Evolutionary conservation across 2,113 vertebrate species (phyloP).

Genomic region (Perca flavescens): DNA sequence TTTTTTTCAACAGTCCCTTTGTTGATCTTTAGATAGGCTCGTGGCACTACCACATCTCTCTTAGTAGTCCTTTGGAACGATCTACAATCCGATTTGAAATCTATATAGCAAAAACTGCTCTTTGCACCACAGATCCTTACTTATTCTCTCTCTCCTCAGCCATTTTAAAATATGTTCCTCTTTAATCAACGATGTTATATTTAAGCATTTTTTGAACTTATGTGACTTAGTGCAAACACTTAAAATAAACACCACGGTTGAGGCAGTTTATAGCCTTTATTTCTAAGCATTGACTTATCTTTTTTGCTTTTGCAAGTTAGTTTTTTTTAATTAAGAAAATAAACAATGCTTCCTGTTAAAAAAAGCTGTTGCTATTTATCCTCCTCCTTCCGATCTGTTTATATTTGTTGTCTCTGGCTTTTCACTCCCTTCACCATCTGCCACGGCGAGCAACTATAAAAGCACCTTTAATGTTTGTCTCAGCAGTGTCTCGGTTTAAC

Average conservation of each 20-base stretch:
- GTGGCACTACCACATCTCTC: neutral
- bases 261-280: too few relatives aligned
- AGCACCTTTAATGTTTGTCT: slow-evolving; percentile 19
- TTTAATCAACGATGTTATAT: neutral
- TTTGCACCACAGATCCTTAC: neutral
- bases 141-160: neutral
- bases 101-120: neutral
- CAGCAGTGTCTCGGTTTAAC: neutral
- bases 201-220: neutral
- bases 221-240: neutral
- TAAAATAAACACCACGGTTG: neutral
- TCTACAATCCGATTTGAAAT: neutral
- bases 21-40: neutral
- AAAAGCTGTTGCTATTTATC: slow-evolving; percentile 6
- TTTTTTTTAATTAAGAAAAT: neutral
- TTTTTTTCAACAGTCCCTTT: neutral
- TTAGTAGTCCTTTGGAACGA: neutral
- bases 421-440: neutral
- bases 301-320: neutral
- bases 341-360: neutral
- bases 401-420: neutral
- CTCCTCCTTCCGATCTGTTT: neutral
- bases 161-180: neutral
- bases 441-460: neutral
- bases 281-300: neutral